Percentiles rank a stretch among this genome's conserved stretches.
Evolutionary conservation across 2,113 vertebrate species (phyloP).

Genomic region (Cnemophilus loriae): DNA sequence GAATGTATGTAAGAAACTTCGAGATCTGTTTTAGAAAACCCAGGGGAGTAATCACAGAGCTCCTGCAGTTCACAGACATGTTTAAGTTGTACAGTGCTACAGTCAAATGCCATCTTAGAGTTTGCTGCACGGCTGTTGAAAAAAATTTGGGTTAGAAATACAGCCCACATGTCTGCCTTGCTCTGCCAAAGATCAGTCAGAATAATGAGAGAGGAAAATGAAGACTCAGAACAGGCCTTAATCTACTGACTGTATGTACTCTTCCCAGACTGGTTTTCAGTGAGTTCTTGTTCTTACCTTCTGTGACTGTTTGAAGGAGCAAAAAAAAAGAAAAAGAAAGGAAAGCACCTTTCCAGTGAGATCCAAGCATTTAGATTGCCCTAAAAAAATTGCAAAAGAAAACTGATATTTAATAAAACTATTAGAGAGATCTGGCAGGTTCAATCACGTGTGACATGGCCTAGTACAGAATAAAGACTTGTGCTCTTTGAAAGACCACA

Average conservation of each 20-base stretch:
- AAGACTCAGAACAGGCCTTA: background rate
- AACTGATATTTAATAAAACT: background rate
- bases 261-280: background rate
- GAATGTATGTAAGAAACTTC: background rate
- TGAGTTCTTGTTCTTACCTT: background rate
- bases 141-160: background rate
- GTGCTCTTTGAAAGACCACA: background rate
- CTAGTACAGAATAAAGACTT: background rate
- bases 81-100: background rate
- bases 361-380: background rate
- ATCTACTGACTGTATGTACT: background rate
- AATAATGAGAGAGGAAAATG: background rate
- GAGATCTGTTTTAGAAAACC: background rate
- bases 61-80: background rate
- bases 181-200: background rate
- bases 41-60: background rate
- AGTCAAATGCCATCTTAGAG: background rate
- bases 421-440: background rate
- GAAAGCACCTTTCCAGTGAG: background rate
- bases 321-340: background rate
- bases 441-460: background rate
- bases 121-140: accelerated
- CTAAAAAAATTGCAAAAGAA: background rate
- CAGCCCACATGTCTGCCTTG: background rate
- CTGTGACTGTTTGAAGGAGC: background rate